These are phyloP conservation scores for Tilapia sparmanii DNA, from an alignment of 2,113 vertebrate species.

Conservation along the genomic window DNA sequence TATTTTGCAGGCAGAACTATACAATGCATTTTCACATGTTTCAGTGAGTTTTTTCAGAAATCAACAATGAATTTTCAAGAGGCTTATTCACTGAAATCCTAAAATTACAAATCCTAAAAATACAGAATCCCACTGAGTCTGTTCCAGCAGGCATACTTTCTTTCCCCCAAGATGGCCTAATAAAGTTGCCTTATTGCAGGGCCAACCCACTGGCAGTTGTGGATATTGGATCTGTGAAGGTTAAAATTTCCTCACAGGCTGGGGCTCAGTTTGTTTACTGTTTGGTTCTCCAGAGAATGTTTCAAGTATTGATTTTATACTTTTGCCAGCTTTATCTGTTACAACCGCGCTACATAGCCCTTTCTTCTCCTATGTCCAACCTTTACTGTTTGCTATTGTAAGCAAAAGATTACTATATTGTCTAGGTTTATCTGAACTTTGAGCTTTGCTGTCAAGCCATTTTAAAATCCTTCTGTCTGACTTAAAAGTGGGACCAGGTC, in stretches of 20 bases:
- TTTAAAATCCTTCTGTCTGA: not conserved
- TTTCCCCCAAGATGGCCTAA: not conserved
- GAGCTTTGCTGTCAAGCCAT: not conserved
- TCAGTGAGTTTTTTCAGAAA: not conserved
- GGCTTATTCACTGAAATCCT: not conserved
- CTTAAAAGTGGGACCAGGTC: not conserved
- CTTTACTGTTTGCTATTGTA: not conserved
- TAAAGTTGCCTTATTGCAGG: not conserved
- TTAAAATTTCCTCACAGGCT: not conserved
- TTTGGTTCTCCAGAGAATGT: not conserved
- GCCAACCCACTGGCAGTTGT: not conserved
- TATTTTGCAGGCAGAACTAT: not conserved
- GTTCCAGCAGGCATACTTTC: not conserved
- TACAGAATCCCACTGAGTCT: not conserved
- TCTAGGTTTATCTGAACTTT: not conserved
- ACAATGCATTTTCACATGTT: not conserved
- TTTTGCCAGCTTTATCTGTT: not conserved
- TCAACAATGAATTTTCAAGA: not conserved
- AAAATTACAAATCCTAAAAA: not conserved
- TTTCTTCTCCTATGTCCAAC: not conserved
- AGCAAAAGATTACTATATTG: not conserved
- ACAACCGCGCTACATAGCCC: not conserved
- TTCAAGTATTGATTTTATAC: conserved; percentile 1
- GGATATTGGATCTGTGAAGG: not conserved
- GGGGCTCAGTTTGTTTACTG: not conserved